Percentiles rank a stretch among this genome's conserved stretches.
These are phyloP conservation scores for Sebastes umbrosus DNA, from an alignment of 2,797 vertebrate genomes.

Conservation along the genomic window DNA sequence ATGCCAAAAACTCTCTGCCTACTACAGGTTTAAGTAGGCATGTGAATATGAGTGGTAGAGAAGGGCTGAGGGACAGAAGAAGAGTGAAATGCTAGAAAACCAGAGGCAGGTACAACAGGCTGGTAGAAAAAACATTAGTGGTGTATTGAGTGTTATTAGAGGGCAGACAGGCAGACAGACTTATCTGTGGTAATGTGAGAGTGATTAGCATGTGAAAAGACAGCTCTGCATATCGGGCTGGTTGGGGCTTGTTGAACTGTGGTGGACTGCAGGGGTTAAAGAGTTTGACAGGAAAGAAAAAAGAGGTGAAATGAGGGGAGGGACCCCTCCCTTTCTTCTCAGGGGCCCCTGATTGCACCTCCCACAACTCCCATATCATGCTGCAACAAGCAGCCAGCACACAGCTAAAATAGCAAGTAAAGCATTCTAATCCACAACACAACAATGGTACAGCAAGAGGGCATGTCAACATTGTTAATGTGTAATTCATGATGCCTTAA, in stretches of 20 bases:
- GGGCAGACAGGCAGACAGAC: neutral
- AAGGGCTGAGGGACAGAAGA: neutral
- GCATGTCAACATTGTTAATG: neutral
- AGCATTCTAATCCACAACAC: neutral
- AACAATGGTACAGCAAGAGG: neutral
- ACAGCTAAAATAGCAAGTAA: neutral
- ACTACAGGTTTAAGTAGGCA: neutral
- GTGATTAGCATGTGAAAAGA: conserved; percentile 37
- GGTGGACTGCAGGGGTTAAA: neutral
- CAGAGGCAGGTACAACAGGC: neutral
- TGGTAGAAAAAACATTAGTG: neutral
- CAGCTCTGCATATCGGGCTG: conserved; percentile 1
- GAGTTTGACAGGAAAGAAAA: neutral
- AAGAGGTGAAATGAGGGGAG: neutral
- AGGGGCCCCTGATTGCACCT: neutral
- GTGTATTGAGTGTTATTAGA: neutral
- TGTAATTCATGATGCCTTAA: neutral
- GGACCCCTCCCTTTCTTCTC: neutral
- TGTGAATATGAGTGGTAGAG: neutral
- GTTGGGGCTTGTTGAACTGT: conserved; percentile 1
- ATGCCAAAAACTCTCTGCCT: no score
- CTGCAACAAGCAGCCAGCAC: neutral
- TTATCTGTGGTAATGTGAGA: neutral
- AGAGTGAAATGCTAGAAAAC: neutral
- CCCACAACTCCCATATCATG: neutral